Evolutionary conservation across 2,888 invertebrate species (phyloP).

Genomic region (Tryphoninae sp.): DNA sequence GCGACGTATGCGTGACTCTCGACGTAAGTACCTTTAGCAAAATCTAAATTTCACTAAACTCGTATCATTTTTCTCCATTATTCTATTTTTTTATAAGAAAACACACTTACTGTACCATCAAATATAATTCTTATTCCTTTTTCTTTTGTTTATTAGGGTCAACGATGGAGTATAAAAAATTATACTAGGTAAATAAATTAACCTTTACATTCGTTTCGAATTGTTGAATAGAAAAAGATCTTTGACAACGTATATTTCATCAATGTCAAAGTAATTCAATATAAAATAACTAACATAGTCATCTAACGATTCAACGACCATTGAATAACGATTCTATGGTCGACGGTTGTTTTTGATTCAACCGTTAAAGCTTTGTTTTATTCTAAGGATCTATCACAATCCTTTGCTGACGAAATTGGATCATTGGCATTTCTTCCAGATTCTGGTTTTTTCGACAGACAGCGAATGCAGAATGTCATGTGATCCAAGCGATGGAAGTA

Average conservation of each 20-base stretch:
- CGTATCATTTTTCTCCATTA: slow-evolving; percentile 36
- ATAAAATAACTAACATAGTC: slow-evolving; percentile 7
- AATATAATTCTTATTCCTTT: neutral
- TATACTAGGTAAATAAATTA: neutral
- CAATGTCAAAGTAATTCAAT: slow-evolving; percentile 3
- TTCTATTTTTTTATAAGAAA: neutral
- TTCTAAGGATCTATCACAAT: slow-evolving; percentile 31
- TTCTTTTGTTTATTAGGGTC: slow-evolving; percentile 25
- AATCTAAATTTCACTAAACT: slow-evolving; percentile 21
- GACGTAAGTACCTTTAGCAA: slow-evolving; percentile 14
- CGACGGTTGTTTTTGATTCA: neutral
- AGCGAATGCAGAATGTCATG: neutral
- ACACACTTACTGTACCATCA: slow-evolving; percentile 3
- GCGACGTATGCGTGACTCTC: slow-evolving; percentile 30
- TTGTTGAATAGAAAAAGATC: slow-evolving; percentile 3
- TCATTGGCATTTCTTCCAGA: neutral
- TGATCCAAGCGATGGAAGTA: slow-evolving; percentile 14
- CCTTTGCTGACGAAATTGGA: slow-evolving; percentile 23
- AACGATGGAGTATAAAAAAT: slow-evolving; percentile 19
- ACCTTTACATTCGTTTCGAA: slow-evolving; percentile 26
- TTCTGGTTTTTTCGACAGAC: neutral
- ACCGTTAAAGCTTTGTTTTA: neutral
- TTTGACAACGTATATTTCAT: neutral
- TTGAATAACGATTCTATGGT: slow-evolving; percentile 12
- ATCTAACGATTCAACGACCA: slow-evolving; percentile 22